Percentiles rank a stretch among this genome's conserved stretches.
Evolutionary conservation across 2,797 vertebrate genomes (phyloP).

Genomic region (Danio jaintianensis): DNA sequence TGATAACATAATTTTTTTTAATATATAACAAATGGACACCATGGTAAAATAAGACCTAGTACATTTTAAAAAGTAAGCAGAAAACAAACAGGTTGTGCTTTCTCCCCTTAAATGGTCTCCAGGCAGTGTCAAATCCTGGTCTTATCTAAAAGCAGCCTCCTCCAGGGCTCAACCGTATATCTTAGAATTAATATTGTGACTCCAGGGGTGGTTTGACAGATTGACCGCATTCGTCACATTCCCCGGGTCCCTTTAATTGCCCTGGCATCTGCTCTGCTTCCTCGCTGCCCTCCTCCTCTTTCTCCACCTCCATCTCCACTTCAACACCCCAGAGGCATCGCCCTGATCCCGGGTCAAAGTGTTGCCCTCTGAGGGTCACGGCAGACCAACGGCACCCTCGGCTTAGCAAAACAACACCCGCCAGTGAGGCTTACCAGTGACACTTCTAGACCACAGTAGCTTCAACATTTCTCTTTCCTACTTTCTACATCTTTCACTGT

Average conservation of each 20-base stretch:
- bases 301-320: conserved; percentile 54
- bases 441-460: too few species aligned
- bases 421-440: background rate
- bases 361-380: conserved; percentile 72
- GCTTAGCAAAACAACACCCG: conserved; percentile 68
- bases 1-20: background rate
- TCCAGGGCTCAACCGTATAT: conserved; percentile 79
- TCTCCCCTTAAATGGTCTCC: conserved; percentile 60
- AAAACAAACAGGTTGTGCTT: background rate
- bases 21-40: conserved; percentile 65
- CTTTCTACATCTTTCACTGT: too few species aligned
- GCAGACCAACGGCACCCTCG: conserved; percentile 65
- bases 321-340: conserved; percentile 54
- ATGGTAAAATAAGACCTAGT: conserved; percentile 60
- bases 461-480: too few species aligned
- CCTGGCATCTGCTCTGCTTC: conserved; percentile 83
- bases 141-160: conserved; percentile 72
- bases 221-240: conserved; percentile 85
- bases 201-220: conserved; percentile 83
- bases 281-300: conserved; percentile 64
- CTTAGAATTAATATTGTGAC: conserved; percentile 80
- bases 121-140: conserved; percentile 60
- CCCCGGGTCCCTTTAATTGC: conserved; percentile 80
- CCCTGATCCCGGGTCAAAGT: conserved; percentile 74
- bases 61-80: too few species aligned